Evolutionary conservation across 1,140 invertebrate species (phyloP).

Genomic region (Pseudomyrmex dendroicus): DNA sequence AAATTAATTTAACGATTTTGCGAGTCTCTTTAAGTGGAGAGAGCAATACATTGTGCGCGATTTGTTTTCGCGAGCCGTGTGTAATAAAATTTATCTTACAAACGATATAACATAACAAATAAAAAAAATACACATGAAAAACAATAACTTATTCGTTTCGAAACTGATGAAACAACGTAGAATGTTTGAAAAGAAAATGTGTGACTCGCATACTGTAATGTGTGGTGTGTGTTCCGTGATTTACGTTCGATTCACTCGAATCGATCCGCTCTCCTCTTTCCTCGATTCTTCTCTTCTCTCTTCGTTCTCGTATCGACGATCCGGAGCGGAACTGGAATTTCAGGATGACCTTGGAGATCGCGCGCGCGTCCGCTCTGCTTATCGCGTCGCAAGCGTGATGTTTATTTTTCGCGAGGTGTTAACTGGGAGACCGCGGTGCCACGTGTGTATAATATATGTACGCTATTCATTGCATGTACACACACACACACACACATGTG

Average conservation of each 20-base stretch:
- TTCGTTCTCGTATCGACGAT: conserved; percentile 22
- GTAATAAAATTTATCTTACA: neutral
- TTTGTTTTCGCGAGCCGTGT: neutral
- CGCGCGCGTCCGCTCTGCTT: conserved; percentile 54
- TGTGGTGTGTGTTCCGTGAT: neutral
- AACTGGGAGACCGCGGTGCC: conserved; percentile 25
- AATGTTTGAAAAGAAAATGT: neutral
- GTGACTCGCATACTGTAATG: too few relatives aligned
- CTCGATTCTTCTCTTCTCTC: too few relatives aligned
- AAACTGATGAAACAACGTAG: neutral
- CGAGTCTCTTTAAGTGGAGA: neutral
- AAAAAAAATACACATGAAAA: neutral
- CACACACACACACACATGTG: neutral
- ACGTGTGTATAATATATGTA: neutral
- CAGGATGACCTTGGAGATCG: conserved; percentile 67
- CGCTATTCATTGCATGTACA: too few relatives aligned
- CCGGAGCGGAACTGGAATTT: conserved; percentile 68
- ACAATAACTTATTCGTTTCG: neutral
- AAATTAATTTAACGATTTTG: neutral
- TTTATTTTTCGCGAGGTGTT: conserved; percentile 71
- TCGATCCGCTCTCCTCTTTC: too few relatives aligned
- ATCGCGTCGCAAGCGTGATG: conserved; percentile 60
- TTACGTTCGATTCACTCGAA: conserved; percentile 2
- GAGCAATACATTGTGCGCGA: neutral
- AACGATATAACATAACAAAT: neutral